Conservation (phyloP, 1,140 invertebrate genomes). For the Cydia splendana region DNA sequence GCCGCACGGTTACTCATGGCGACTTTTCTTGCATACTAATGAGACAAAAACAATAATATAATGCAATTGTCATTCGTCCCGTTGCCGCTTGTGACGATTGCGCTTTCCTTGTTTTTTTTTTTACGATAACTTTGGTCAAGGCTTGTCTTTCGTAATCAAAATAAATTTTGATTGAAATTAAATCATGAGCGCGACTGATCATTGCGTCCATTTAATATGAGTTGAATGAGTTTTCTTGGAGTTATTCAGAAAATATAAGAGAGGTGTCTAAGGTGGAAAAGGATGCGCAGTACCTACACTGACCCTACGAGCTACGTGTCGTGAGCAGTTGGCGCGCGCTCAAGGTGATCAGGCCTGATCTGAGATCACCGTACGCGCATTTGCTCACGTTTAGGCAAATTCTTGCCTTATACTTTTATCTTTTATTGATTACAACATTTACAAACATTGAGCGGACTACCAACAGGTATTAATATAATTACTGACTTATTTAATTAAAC, state of each 20-base stretch:
- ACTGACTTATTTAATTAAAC: not conserved
- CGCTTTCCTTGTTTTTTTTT: constrained; percentile 37
- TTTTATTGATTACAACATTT: constrained; percentile 3
- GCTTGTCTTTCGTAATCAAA: not conserved
- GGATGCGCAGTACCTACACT: constrained; percentile 8
- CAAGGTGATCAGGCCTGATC: constrained; percentile 58
- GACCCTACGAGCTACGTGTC: not conserved
- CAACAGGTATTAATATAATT: not conserved
- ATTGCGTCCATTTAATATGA: too few species aligned
- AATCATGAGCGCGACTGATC: too few species aligned
- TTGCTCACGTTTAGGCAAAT: constrained; percentile 47
- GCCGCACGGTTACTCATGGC: constrained; percentile 39
- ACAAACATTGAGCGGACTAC: not conserved
- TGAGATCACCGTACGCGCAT: constrained; percentile 45
- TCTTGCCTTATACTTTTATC: constrained; percentile 24
- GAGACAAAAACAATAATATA: constrained; percentile 52
- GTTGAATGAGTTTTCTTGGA: too few species aligned
- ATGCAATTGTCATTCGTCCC: constrained; percentile 51
- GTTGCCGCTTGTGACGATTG: constrained; percentile 2
- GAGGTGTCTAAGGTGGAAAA: not conserved
- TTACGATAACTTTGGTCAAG: constrained; percentile 36
- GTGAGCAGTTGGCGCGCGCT: constrained; percentile 37
- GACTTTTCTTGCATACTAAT: constrained; percentile 61
- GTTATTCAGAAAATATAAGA: not conserved
- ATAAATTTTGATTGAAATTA: too few species aligned